These are phyloP conservation scores for Malthinus flaveolus DNA, from an alignment of 2,888 invertebrate species.

Conservation along the genomic window DNA sequence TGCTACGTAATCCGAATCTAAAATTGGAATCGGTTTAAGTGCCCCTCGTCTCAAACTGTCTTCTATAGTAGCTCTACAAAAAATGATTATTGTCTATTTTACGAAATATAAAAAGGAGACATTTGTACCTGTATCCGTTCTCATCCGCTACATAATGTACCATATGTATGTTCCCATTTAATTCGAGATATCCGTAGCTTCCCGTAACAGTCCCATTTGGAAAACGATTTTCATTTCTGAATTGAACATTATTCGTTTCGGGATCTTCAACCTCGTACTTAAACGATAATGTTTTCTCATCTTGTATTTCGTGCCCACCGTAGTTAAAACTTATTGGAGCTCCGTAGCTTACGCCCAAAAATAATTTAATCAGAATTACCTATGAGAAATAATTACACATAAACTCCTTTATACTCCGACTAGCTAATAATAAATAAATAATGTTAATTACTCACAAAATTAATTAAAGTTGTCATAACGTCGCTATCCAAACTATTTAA, in stretches of 20 bases:
- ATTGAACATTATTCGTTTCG: conserved; percentile 68
- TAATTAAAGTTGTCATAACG: background rate
- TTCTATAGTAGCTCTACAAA: conserved; percentile 32
- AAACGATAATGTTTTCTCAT: conserved; percentile 70
- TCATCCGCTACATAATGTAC: conserved; percentile 69
- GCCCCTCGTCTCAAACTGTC: conserved; percentile 22
- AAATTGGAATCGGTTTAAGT: conserved; percentile 13
- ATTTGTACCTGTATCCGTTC: conserved; percentile 65
- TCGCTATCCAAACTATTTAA: conserved; percentile 2
- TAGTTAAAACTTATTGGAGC: background rate
- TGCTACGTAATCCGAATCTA: conserved; percentile 1
- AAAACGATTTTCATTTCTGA: conserved; percentile 69
- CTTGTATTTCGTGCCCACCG: conserved; percentile 41
- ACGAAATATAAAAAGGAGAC: background rate
- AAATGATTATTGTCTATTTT: conserved; percentile 9
- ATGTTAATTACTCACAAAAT: conserved; percentile 1
- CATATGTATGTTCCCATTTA: conserved; percentile 63
- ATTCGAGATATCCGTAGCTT: conserved; percentile 70
- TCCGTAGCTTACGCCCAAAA: background rate
- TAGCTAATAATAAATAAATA: background rate
- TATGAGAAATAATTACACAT: no score
- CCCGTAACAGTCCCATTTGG: conserved; percentile 74
- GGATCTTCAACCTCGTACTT: conserved; percentile 73
- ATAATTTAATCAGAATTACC: no score
- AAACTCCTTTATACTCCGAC: no score